Conservation (phyloP, 2,888 invertebrate genomes). For the Sisyra terminalis region DNA sequence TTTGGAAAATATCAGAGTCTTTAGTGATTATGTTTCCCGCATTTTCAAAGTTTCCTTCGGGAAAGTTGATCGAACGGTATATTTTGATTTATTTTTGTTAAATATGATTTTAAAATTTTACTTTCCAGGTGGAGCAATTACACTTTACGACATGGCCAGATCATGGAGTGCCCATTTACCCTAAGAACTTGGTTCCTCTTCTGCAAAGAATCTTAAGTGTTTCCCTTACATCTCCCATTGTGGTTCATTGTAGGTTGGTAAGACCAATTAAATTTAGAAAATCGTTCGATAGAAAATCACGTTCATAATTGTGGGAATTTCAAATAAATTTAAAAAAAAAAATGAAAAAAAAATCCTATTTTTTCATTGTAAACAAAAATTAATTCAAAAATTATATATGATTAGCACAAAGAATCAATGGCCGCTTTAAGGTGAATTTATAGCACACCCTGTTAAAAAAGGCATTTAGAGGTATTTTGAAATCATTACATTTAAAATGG, state of each 20-base stretch:
- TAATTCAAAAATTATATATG: too few relatives aligned
- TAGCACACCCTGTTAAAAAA: too few relatives aligned
- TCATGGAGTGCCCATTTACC: constrained; percentile 29
- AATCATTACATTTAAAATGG: too few relatives aligned
- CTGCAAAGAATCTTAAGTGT: constrained; percentile 23
- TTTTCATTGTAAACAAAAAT: too few relatives aligned
- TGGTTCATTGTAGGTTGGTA: constrained; percentile 30
- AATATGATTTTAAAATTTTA: not conserved
- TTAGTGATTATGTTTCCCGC: constrained; percentile 24
- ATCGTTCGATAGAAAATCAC: too few relatives aligned
- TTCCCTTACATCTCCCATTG: constrained; percentile 25
- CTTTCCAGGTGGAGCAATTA: constrained; percentile 23
- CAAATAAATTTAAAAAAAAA: too few relatives aligned
- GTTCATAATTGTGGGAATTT: too few relatives aligned
- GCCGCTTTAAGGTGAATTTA: too few relatives aligned
- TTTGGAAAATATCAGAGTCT: constrained; percentile 19
- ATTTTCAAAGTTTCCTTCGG: constrained; percentile 18
- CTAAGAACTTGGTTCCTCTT: constrained; percentile 24
- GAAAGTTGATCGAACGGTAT: constrained; percentile 20
- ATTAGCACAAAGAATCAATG: too few relatives aligned
- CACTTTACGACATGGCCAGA: constrained; percentile 36
- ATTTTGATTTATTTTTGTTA: too few relatives aligned
- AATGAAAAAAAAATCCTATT: too few relatives aligned
- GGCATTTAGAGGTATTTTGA: too few relatives aligned
- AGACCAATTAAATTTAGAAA: not conserved